A percentile compares a stretch with the other conserved stretches of the same genome.
These are phyloP conservation scores for Taxidea taxus DNA, from an alignment of 2,113 vertebrate species.

Conservation along the genomic window DNA sequence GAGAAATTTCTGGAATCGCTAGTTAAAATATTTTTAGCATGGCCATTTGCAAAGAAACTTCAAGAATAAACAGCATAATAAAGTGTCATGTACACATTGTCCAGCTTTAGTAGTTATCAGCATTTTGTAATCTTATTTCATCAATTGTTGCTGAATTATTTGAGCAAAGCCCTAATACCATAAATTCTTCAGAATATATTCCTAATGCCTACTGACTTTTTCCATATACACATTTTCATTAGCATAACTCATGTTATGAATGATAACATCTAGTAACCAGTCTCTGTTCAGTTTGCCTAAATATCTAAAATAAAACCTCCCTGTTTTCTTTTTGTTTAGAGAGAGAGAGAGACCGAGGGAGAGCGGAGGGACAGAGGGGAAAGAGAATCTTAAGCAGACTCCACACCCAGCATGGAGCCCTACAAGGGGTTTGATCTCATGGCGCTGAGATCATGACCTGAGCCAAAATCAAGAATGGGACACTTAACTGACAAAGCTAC, in stretches of 20 bases:
- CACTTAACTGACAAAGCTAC: not conserved
- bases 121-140: not conserved
- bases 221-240: not conserved
- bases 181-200: conserved; percentile 16
- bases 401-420: not conserved
- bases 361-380: not conserved
- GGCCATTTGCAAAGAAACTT: not conserved
- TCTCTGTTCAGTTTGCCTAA: not conserved
- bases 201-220: not conserved
- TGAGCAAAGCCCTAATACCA: not conserved
- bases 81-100: not conserved
- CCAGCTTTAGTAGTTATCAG: not conserved
- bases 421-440: not conserved
- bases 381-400: not conserved
- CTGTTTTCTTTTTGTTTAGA: not conserved
- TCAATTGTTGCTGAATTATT: not conserved
- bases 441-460: not conserved
- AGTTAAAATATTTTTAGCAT: not conserved
- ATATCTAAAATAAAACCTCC: not conserved
- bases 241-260: not conserved
- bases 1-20: not conserved
- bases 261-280: not conserved
- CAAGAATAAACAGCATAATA: not conserved
- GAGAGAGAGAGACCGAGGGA: not conserved
- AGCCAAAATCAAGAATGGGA: not conserved